Percentiles rank a stretch among this genome's conserved stretches.
Conservation (phyloP, 2,888 invertebrate species). For the Hofmannophila pseudospretella region DNA sequence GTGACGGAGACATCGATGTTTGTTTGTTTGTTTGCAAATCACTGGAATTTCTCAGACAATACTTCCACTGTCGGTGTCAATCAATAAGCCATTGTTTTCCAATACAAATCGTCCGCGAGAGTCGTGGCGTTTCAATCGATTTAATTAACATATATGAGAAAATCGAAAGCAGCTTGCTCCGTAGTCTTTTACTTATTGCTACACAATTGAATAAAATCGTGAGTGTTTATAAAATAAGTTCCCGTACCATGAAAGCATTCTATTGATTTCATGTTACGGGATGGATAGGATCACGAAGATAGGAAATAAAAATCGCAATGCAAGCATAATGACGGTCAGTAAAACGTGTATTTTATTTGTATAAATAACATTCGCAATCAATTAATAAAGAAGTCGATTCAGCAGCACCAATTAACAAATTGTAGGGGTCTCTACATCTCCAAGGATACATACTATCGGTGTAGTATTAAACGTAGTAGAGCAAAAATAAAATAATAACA, state of each 20-base stretch:
- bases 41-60: slow-evolving; percentile 23
- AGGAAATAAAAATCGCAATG: not conserved
- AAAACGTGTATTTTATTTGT: not conserved
- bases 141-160: not conserved
- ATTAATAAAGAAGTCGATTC: not conserved
- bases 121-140: not conserved
- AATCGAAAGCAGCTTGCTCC: not conserved
- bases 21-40: slow-evolving; percentile 38
- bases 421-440: too few species aligned
- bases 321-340: not conserved
- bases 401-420: too few species aligned
- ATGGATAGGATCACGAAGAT: not conserved
- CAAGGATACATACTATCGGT: too few species aligned
- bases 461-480: too few species aligned
- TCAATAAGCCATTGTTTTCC: slow-evolving; percentile 43
- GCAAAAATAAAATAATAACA: too few species aligned
- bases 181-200: not conserved
- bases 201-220: not conserved
- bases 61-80: slow-evolving; percentile 25
- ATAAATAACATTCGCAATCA: not conserved
- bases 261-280: too few species aligned
- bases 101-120: slow-evolving; percentile 30
- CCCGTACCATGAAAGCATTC: too few species aligned
- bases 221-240: too few species aligned
- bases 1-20: slow-evolving; percentile 13